Conservation (phyloP, 2,888 invertebrate species). For the Machimus rusticus region DNA sequence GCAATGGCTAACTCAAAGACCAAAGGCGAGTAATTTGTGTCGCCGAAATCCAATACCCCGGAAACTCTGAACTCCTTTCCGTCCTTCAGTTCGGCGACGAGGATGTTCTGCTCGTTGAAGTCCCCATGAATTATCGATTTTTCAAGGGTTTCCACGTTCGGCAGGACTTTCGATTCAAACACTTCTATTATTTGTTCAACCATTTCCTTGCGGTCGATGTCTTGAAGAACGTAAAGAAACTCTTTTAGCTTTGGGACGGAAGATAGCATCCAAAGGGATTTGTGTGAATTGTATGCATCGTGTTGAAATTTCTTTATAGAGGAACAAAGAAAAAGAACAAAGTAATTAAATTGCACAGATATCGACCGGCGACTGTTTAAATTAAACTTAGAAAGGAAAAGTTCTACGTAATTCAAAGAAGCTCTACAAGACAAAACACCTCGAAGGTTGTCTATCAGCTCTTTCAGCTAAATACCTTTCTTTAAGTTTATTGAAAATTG, state of each 20-base stretch:
- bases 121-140: constrained; percentile 86
- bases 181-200: constrained; percentile 69
- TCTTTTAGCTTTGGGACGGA: constrained; percentile 73
- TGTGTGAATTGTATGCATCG: constrained; percentile 71
- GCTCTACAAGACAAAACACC: neutral
- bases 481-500: neutral
- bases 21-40: constrained; percentile 75
- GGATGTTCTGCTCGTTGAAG: constrained; percentile 87
- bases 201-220: constrained; percentile 67
- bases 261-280: constrained; percentile 79
- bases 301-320: constrained; percentile 73
- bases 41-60: constrained; percentile 88
- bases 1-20: constrained; percentile 86
- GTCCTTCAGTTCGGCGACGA: constrained; percentile 64
- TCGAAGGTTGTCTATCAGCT: neutral
- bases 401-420: neutral
- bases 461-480: neutral
- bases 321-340: neutral
- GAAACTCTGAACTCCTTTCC: constrained; percentile 67
- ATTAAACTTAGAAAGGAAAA: neutral
- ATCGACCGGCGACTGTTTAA: neutral
- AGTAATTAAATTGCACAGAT: neutral
- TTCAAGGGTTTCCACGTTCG: constrained; percentile 67
- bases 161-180: constrained; percentile 74
- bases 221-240: constrained; percentile 74